Evolutionary conservation across 2,888 invertebrate genomes (phyloP).

Genomic region (Lamproptera curius): DNA sequence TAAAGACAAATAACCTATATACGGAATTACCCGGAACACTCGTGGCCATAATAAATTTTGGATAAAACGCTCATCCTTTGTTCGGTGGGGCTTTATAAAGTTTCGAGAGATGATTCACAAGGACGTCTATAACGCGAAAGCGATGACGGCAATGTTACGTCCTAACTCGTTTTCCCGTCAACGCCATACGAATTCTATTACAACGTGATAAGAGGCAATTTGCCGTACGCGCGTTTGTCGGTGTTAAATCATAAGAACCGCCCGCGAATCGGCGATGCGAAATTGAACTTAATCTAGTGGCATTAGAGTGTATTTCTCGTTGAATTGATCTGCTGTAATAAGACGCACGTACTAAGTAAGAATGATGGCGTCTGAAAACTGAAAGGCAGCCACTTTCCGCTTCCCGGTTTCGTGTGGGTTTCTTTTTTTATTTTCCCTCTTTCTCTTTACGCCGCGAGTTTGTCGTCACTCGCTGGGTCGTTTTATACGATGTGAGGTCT

Average conservation of each 20-base stretch:
- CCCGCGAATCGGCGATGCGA: neutral
- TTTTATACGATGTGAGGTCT: constrained; percentile 18
- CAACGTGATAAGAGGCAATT: constrained; percentile 2
- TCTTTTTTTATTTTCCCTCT: constrained; percentile 39
- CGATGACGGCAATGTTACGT: neutral
- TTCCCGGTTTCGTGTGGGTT: constrained; percentile 44
- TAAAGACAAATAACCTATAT: neutral
- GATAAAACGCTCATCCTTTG: constrained; percentile 15
- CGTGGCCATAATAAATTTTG: constrained; percentile 7
- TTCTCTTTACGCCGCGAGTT: no score
- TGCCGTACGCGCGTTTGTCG: neutral
- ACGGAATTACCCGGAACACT: neutral
- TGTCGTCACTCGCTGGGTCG: constrained; percentile 35
- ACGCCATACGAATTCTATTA: constrained; percentile 5
- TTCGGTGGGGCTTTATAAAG: constrained; percentile 14
- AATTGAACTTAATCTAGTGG: constrained; percentile 11
- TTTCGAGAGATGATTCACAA: constrained; percentile 14
- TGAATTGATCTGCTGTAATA: constrained; percentile 3
- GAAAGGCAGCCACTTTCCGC: constrained; percentile 56
- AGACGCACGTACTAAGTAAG: constrained; percentile 42
- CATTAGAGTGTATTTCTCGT: constrained; percentile 15
- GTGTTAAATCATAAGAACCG: constrained; percentile 4
- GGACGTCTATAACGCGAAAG: constrained; percentile 11
- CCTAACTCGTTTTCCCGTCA: neutral
- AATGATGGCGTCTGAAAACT: constrained; percentile 62